Evolutionary conservation across 2,113 vertebrate genomes (phyloP).

Genomic region (Zingel zingel): DNA sequence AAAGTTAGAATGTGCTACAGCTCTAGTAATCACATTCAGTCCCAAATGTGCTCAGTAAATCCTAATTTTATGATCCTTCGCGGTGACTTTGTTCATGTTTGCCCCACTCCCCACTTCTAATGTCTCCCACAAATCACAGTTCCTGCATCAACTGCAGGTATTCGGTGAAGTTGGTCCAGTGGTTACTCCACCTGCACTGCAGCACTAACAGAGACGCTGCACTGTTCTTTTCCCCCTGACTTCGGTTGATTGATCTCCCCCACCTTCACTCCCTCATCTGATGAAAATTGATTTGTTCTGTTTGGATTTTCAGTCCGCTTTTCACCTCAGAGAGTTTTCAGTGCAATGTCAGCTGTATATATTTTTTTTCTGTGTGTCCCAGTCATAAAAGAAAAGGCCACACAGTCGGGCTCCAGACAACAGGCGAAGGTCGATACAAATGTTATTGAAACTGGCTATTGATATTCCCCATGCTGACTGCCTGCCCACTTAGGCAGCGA

Average conservation of each 20-base stretch:
- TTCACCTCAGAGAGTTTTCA: slow-evolving; percentile 75
- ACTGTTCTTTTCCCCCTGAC: slow-evolving; percentile 35
- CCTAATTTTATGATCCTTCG: slow-evolving; percentile 24
- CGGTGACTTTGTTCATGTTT: slow-evolving; percentile 33
- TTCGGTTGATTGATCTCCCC: slow-evolving; percentile 81
- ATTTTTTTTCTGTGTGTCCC: slow-evolving; percentile 72
- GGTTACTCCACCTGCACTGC: background rate
- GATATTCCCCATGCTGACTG: slow-evolving; percentile 66
- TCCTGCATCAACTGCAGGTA: slow-evolving; percentile 30
- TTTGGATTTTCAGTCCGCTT: slow-evolving; percentile 62
- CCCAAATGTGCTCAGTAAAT: slow-evolving; percentile 40
- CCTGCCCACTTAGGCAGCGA: slow-evolving; percentile 58
- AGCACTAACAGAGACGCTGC: slow-evolving; percentile 23
- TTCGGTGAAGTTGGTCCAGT: slow-evolving; percentile 4
- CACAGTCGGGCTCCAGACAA: slow-evolving; percentile 66
- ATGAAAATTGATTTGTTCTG: slow-evolving; percentile 89
- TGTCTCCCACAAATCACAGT: slow-evolving; percentile 39
- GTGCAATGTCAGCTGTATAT: slow-evolving; percentile 81
- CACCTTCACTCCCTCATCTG: slow-evolving; percentile 72
- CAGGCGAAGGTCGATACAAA: slow-evolving; percentile 84
- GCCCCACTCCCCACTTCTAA: background rate
- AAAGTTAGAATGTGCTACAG: slow-evolving; percentile 5
- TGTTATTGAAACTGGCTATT: slow-evolving; percentile 77
- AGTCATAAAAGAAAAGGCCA: slow-evolving; percentile 78
- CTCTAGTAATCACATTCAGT: slow-evolving; percentile 19